Conservation (phyloP, 2,113 vertebrate genomes). For the Hippocampus guttulatus region DNA sequence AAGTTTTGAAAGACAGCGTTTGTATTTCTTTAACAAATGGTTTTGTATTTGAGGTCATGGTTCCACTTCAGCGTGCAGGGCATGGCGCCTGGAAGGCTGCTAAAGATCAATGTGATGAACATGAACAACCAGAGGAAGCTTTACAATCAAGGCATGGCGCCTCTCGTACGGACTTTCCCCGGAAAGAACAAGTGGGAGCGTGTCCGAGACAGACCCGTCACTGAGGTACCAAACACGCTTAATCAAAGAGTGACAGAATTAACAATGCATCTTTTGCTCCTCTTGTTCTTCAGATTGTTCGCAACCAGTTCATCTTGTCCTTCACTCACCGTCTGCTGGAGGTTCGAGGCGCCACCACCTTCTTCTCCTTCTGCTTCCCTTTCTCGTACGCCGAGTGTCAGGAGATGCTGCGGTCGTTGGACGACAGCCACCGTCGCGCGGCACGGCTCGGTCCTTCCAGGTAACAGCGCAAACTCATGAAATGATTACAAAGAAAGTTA, state of each 20-base stretch:
- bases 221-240: conserved; percentile 70
- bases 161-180: conserved; percentile 86
- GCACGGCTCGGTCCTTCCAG: conserved; percentile 76
- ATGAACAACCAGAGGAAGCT: conserved; percentile 98
- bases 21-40: neutral
- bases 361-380: conserved; percentile 95
- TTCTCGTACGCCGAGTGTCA: conserved; percentile 93
- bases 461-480: conserved; percentile 52
- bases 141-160: conserved; percentile 94
- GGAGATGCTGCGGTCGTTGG: conserved; percentile 86
- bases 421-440: conserved; percentile 77
- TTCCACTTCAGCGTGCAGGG: conserved; percentile 93
- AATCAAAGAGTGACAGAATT: neutral
- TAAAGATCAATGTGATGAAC: conserved; percentile 94
- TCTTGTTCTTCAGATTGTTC: conserved; percentile 76
- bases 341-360: conserved; percentile 83
- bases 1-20: neutral
- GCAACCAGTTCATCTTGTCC: conserved; percentile 90
- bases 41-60: conserved; percentile 80
- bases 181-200: conserved; percentile 87
- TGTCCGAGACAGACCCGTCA: conserved; percentile 82
- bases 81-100: conserved; percentile 78
- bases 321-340: conserved; percentile 90
- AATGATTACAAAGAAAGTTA: too few relatives aligned
- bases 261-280: conserved; percentile 7